phyloP scores from a whole-genome alignment of 2,113 vertebrate species.

The Ammodytes dubius region DNA sequence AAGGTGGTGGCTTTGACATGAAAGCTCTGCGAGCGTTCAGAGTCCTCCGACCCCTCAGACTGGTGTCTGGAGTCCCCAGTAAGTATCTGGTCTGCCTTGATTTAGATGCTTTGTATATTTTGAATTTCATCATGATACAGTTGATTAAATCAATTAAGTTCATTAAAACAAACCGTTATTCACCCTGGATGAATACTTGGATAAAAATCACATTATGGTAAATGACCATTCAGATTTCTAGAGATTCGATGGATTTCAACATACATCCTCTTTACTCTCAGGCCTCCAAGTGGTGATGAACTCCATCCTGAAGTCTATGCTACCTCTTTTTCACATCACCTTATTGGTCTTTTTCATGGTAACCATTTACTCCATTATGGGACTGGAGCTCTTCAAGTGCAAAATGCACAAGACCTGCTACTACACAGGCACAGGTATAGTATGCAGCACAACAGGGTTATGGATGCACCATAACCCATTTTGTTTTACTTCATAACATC shows the following conservation, averaged over 20 bases:
- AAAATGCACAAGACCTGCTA: conserved; percentile 98
- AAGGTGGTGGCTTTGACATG: conserved; percentile 93
- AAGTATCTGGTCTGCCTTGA: conserved; percentile 84
- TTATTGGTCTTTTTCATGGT: conserved; percentile 95
- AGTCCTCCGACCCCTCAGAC: conserved; percentile 92
- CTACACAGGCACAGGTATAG: conserved; percentile 86
- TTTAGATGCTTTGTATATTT: background rate
- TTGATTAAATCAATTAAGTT: no score
- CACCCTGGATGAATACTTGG: background rate
- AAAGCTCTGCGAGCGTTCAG: conserved; percentile 96
- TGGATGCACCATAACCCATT: background rate
- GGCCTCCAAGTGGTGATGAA: conserved; percentile 96
- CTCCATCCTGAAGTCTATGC: conserved; percentile 94
- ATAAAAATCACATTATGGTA: background rate
- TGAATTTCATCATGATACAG: background rate
- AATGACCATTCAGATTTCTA: background rate
- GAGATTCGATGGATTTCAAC: background rate
- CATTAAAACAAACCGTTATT: background rate
- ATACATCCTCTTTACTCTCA: conserved; percentile 56
- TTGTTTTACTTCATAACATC: no score
- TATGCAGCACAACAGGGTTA: background rate
- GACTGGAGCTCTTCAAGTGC: conserved; percentile 94
- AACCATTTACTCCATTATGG: conserved; percentile 94
- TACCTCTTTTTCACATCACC: conserved; percentile 93
- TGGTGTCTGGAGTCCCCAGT: conserved; percentile 98